These are phyloP conservation scores for Thalassophryne amazonica DNA, from an alignment of 2,797 vertebrate genomes.

Conservation along the genomic window DNA sequence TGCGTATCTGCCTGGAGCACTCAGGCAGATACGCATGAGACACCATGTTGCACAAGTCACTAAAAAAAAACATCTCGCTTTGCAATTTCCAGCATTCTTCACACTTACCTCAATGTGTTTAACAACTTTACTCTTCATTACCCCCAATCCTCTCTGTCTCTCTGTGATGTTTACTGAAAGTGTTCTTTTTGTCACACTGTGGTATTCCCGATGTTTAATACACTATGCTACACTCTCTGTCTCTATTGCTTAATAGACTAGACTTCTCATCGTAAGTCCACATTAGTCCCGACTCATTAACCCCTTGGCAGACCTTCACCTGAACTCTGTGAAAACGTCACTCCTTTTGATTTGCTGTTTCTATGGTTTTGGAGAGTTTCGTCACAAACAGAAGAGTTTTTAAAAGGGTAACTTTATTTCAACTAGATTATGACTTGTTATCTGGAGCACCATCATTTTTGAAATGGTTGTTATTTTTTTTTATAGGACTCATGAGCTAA, in stretches of 20 bases:
- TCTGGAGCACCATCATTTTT: too few species aligned
- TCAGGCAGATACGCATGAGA: conserved; percentile 12
- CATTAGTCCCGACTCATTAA: conserved; percentile 53
- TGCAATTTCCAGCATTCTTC: conserved; percentile 35
- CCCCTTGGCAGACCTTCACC: conserved; percentile 55
- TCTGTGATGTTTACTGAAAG: conserved; percentile 52
- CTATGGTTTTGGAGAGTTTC: conserved; percentile 65
- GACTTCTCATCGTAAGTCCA: conserved; percentile 77
- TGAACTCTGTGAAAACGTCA: conserved; percentile 58
- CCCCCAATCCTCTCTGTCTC: conserved; percentile 25
- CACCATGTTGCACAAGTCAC: conserved; percentile 11
- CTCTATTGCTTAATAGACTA: conserved; percentile 72
- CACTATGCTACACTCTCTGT: conserved; percentile 69
- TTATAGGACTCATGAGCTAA: too few species aligned
- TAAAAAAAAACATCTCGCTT: conserved; percentile 19
- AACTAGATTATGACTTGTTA: too few species aligned
- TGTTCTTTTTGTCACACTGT: conserved; percentile 51
- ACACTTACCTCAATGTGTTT: conserved; percentile 30
- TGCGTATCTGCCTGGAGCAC: too few species aligned
- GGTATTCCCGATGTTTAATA: conserved; percentile 65
- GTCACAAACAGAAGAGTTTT: neutral
- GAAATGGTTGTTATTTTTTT: too few species aligned
- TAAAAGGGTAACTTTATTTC: neutral
- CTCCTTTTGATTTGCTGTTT: conserved; percentile 64
- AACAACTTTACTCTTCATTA: conserved; percentile 51